Evolutionary conservation across 1,140 invertebrate genomes (phyloP).

Genomic region (Cotesia chilonis): DNA sequence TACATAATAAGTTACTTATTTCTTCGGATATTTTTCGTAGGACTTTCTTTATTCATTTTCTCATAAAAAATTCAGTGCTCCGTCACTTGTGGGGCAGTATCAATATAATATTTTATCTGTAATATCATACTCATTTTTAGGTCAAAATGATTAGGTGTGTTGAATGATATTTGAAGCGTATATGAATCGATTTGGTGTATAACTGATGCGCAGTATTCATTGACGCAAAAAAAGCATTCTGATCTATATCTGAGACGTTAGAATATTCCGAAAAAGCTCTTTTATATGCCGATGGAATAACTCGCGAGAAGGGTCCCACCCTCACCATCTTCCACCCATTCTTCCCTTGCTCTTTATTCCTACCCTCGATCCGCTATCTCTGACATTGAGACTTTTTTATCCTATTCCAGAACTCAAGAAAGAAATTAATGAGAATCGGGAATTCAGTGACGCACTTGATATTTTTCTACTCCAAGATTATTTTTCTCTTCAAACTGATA

Average conservation of each 20-base stretch:
- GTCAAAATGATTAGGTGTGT: neutral
- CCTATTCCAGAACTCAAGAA: slow-evolving; percentile 1
- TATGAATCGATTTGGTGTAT: neutral
- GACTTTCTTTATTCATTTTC: too few species aligned
- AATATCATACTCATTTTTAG: slow-evolving; percentile 6
- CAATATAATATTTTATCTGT: neutral
- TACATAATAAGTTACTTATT: too few species aligned
- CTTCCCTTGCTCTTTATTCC: neutral
- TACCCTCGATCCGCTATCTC: neutral
- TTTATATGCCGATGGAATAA: slow-evolving; percentile 11
- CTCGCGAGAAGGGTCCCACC: slow-evolving; percentile 5
- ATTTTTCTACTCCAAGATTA: neutral
- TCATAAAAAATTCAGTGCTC: neutral
- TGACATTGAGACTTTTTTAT: neutral
- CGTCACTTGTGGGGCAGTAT: neutral
- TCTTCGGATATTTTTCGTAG: too few species aligned
- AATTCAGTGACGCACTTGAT: neutral
- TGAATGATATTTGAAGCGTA: slow-evolving; percentile 3
- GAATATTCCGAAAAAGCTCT: slow-evolving; percentile 2
- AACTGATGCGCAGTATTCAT: neutral
- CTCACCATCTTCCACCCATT: neutral
- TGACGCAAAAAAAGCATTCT: neutral
- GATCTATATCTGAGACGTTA: slow-evolving; percentile 4
- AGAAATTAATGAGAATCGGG: slow-evolving; percentile 3
- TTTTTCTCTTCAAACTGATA: slow-evolving; percentile 15